Evolutionary conservation across 1,140 invertebrate genomes (phyloP), one percentile per base, ranked within the genome.

Genomic region (Drosophila persimilis): DNA sequence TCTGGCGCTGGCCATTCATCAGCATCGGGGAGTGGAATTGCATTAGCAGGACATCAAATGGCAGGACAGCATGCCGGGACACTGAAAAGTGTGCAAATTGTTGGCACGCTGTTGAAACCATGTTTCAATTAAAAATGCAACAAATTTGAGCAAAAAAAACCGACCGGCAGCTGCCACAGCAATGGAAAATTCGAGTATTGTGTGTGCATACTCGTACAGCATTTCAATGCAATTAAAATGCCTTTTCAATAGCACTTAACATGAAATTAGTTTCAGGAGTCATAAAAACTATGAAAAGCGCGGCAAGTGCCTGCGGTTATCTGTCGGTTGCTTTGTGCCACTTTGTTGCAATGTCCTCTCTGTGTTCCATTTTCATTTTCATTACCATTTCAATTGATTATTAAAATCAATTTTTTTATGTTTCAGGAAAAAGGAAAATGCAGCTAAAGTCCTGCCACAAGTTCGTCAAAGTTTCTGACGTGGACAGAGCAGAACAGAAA

Each of bases 121-220:
- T 48, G 67, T 53, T 71, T 60, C 47, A 74, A 65, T 66, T 59
- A 77, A 77, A 77, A 77, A 66, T 77, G 56, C 44, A 58, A 60
- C 57, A 60, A 77, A 65, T 69, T 69, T 52, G 29, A 69, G 52
- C 24, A 29, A 1, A 51, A 47, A 67, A 39, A 39, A 13, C 9
- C 3, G 31, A 35, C 3, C 31, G 4, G 31, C 31, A 35, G 31
- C 31, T 11, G 55, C 55, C 22, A 4, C 46, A 57, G 54, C 41
- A 57, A 20, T 11, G 29, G 45, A 47, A 58, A 58, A 29, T 20
- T 35, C 8, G 13, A 29, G 17, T 26, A 20, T 13, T 47, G 55
- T 11, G 7, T 29, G 66, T 29, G 2, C 29, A 29, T 29, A 15
- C 15, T 15, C 15, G 15, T 15, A 8, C 6, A 29, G 29, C 1